Base-by-base conservation (phyloP, 2,888 invertebrate genomes). In the Microchrysa polita region DNA sequence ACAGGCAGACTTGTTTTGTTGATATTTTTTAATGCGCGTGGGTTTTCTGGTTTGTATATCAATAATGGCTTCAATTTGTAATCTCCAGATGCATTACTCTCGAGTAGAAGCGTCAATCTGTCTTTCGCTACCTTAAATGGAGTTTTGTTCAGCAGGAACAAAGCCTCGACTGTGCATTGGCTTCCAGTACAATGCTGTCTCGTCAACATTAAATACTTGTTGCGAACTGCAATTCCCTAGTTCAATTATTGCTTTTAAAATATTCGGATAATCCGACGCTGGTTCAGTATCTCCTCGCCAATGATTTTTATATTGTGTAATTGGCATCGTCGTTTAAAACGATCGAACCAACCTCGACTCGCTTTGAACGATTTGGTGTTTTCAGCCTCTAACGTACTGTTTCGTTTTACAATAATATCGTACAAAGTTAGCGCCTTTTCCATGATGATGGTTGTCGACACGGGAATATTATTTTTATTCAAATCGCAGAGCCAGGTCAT, bases 251-350 rank as follows among this genome's bases (percentile, higher is more conserved):
- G 23, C 14, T 34, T 34, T 60, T n/a, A 27, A 27, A 27, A 60
- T 60, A 23, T 5, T 18, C 14, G 27, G 60, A 42, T 20, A n/a
- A n/a, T n/a, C n/a, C n/a, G n/a, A n/a, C n/a, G 20, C 63, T 22
- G 18, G 42, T 18, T 63, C 18, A 16, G 34, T 42, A 42, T 63
- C 42, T 7, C 63, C 18, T 63, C 16, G 34, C 63, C 63, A 40
- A 16, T 63, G n/a, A 22, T 16, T 63, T 20, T 23, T 14, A n/a
- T n/a, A n/a, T 23, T 63, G 42, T 63, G 42, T 42, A 20, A 12
- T 18, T 42, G n/a, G 1, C 40, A 63, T 10, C 63, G 4, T 20
- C 2, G 10, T 55, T 20, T 55, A 10, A 55, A 55, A n/a, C 20
- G 10, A 20, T 10, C 55, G 18, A 55, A 55, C 55, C 55, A 55